Conservation (phyloP, 2,888 invertebrate species). For the Heteropelma amictum region DNA sequence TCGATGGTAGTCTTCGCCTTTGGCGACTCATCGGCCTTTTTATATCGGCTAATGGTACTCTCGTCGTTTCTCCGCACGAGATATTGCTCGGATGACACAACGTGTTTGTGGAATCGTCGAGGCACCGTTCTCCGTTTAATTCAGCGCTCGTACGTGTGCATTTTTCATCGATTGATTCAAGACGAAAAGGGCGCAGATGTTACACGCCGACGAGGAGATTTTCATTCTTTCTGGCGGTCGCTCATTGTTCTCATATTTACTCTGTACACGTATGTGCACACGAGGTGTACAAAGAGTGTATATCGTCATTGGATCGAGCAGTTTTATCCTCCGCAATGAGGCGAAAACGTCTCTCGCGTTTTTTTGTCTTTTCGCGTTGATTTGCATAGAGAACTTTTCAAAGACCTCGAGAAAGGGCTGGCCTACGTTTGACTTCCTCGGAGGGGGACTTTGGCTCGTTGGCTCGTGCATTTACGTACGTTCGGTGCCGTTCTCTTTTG, state of each 20-base stretch:
- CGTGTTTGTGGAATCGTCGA: conserved; percentile 51
- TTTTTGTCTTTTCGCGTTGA: neutral
- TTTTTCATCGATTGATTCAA: neutral
- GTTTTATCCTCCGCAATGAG: conserved; percentile 13
- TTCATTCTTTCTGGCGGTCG: neutral
- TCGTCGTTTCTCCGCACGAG: neutral
- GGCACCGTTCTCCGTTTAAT: conserved; percentile 34
- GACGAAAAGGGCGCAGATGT: neutral
- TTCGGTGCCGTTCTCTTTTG: conserved; percentile 37
- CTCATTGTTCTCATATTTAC: neutral
- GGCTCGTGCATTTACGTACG: neutral
- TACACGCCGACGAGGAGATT: neutral
- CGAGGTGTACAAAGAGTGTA: no score
- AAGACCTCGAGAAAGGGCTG: conserved; percentile 45
- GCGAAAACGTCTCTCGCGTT: conserved; percentile 28
- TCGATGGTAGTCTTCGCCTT: conserved; percentile 46
- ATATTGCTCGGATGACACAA: conserved; percentile 31
- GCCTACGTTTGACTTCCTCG: neutral
- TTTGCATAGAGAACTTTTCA: neutral
- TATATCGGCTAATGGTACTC: conserved; percentile 47
- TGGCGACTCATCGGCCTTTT: conserved; percentile 41
- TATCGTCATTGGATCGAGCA: no score
- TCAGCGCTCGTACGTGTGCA: neutral
- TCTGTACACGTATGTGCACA: neutral
- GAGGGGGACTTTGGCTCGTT: neutral